These are phyloP conservation scores for Actinemys pallida DNA, from an alignment of 2,113 vertebrate genomes.

Conservation along the genomic window DNA sequence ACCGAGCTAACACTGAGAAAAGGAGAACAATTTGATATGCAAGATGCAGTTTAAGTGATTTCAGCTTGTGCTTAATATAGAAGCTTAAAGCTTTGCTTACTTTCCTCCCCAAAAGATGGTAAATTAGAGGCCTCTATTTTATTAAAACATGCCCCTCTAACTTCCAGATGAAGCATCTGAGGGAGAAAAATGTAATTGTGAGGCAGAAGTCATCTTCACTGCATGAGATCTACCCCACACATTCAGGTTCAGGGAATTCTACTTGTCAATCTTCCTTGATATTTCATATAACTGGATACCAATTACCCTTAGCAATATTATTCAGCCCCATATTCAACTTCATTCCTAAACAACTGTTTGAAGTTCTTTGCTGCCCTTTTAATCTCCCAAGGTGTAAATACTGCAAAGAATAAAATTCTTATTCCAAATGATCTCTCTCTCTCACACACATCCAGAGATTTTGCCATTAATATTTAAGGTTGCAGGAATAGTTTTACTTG, in stretches of 20 bases:
- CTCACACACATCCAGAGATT: neutral
- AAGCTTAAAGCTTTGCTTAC: neutral
- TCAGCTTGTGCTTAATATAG: neutral
- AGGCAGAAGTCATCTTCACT: neutral
- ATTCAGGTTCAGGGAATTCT: neutral
- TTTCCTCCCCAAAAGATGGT: neutral
- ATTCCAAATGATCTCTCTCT: neutral
- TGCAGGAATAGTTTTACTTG: neutral
- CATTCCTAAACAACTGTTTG: neutral
- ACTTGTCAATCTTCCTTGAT: neutral
- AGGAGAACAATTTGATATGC: constrained; percentile 42
- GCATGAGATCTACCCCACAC: neutral
- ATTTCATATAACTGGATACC: neutral
- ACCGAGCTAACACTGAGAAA: neutral
- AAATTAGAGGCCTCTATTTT: neutral
- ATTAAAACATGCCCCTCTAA: neutral
- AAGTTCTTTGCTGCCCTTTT: neutral
- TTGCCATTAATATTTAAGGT: neutral
- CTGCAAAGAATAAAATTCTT: neutral
- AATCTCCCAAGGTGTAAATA: neutral
- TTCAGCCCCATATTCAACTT: neutral
- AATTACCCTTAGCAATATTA: neutral
- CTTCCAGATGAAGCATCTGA: neutral
- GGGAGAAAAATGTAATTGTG: neutral
- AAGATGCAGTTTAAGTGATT: constrained; percentile 2